Evolutionary conservation across 2,888 invertebrate genomes (phyloP), one percentile per base, ranked within the genome.

Genomic region (Dysmachus trigonus): DNA sequence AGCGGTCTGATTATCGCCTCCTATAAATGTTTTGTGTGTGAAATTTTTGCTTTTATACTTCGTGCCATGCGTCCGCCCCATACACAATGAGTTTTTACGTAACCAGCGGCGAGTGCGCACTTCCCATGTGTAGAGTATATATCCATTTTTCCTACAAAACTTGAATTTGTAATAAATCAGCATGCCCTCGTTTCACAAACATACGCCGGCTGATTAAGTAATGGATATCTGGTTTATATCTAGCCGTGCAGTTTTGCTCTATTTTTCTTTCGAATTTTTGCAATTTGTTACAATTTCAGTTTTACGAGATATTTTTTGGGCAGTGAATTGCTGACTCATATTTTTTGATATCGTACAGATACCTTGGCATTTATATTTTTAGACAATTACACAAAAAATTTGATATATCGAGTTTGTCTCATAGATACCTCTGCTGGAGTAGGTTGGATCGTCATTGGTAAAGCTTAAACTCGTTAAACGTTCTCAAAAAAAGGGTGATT

Each of bases 211-310:
- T 47, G 77, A 77, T 77, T 77, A 77, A 77, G 77, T 77, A 77
- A 77, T 77, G 30, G 76, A 76, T 76, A 77, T 77, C 77, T 77
- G 47, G 77, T 77, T 77, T 77, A 47, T 47, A 77, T 77, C 62
- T 62, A 62, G 62, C 62, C 27, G 62, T 62, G 38, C 62, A 62
- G 10, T 27, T 41, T 77, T 77, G 18, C 41, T 77, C 73, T 73
- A 73, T 73, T 73, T 33, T 73, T 47, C 41, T 30, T 47, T 51
- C 22, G 15, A 77, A 27, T 22, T 47, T 77, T 77, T 77, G 77
- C 77, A 47, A 47, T 41, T 30, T 77, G 47, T 38, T 47, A 30
- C 30, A 41, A 47, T 77, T 77, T 47, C 38, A 76, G 33, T 22
- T 76, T 76, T 76, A 31, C 6, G 76, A 76, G n/a, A 76, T 73